Evolutionary conservation across 2,888 invertebrate species (phyloP), one percentile per base, ranked within the genome.

Genomic region (Autographa pulchrina): DNA sequence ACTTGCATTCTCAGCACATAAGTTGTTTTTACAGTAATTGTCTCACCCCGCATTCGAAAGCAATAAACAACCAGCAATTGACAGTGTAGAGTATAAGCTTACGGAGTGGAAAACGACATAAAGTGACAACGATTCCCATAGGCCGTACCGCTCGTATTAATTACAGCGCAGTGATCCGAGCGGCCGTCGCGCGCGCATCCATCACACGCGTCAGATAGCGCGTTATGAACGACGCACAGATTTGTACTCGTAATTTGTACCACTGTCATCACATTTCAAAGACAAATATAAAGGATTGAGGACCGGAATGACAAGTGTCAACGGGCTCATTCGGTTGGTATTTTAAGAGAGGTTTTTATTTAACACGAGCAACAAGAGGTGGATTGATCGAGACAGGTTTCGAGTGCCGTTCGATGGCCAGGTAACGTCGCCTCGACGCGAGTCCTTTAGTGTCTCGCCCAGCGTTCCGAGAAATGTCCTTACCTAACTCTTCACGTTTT

Each of bases 241-340:
- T 96, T 95, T 95, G 96, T 96, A 93, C 86, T 92, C 93, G 93
- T 96, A 95, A 96, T 96, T 96, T 96, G 96, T 96, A 96, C 94
- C 92, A 94, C 94, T 96, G 96, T 96, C 96, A 96, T 96, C 96
- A 95, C 95, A 95, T 95, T 95, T 96, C 94, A 95, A 96, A 96
- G 96, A 96, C 96, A 96, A 96, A 95, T 94, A 95, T 95, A 96
- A 96, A 95, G 94, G 92, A 95, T 96, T 92, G 96, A 93, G 92
- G 90, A 90, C 92, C 92, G 92, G 94, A 93, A 94, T 95, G 95
- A 96, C 95, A 93, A 95, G 95, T 95, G 96, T 94, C 94, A 94
- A 91, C 89, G 91, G 85, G 91, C 90, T 91, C 94, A 91, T 94
- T 93, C 90, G 90, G 90, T 86, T 95, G 94, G 94, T 93, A 95